These are phyloP conservation scores for Lymantria monacha DNA, from an alignment of 2,888 invertebrate genomes.

Conservation along the genomic window DNA sequence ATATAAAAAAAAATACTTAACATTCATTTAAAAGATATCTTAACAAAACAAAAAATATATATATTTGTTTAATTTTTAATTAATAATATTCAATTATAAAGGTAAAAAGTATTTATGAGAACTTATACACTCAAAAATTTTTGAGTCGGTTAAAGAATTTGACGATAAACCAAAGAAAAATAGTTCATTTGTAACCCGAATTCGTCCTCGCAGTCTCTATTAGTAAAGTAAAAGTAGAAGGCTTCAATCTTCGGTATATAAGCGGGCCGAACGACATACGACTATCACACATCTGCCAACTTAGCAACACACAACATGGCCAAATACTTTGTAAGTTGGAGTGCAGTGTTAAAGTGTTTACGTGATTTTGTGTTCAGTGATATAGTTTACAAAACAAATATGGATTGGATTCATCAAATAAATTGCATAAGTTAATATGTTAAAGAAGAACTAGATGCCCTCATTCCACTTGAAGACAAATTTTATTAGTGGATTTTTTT, in stretches of 20 bases:
- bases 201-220: conserved; percentile 62
- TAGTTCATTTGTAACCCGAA: conserved; percentile 59
- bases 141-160: not conserved
- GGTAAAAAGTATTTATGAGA: not conserved
- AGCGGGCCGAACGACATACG: conserved; percentile 46
- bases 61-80: not conserved
- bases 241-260: conserved; percentile 69
- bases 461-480: not conserved
- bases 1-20: not conserved
- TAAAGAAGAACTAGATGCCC: not conserved
- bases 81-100: not conserved
- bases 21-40: not conserved
- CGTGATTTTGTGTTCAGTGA: conserved; percentile 20
- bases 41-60: not conserved
- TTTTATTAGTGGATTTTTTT: not conserved
- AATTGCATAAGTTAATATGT: not conserved
- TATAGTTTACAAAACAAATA: conserved; percentile 9
- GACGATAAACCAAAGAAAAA: conserved; percentile 35
- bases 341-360: conserved; percentile 60
- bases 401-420: conserved; percentile 6
- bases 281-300: conserved; percentile 64
- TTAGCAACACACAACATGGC: conserved; percentile 64
- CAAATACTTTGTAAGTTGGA: conserved; percentile 79
- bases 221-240: conserved; percentile 73
- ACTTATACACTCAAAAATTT: not conserved